Base-by-base conservation (phyloP, 2,888 invertebrate species). In the Calliopum simillimum region DNA sequence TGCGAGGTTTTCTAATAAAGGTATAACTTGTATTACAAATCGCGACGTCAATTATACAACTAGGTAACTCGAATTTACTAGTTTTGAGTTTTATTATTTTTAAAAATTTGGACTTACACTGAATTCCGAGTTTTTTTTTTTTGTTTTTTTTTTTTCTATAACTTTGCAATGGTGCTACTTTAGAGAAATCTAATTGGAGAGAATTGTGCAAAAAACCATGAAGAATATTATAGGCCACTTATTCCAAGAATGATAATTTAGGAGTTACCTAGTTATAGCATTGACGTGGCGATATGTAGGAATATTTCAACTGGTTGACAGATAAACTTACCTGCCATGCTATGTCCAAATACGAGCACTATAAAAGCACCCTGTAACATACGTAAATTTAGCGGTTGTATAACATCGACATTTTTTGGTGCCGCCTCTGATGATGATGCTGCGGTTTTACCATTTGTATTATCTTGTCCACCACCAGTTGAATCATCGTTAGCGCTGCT, bases 361-460 rank as follows among this genome's bases (percentile, higher is more conserved):
- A 92, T 91, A 82, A 93, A 93, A 5, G 92, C 91, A 4, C 93
- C 93, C 73, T 91, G 91, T 0, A 93, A 82, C 90, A 92, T 93
- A 78, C 90, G 89, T 69, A 93, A 85, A 63, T 90, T 92, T 14
- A 93, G 89, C 0, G 93, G 91, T 75, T 91, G 88, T 65, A 91
- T 86, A 69, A 81, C 76, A 65, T 69, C 78, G 77, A 23, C 68
- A 64, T 49, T 71, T 74, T 47, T 75, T 68, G 65, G 73, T 72
- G 56, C 56, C 12, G 49, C 49, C 76, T 68, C 71, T 77, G 78
- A 33, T 65, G 69, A 25, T 47, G 64, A 61, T 21, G 75, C 71
- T 53, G 76, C 51, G 47, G 58, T 56, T 70, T 77, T 69, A 65
- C 73, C 71, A 49, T 65, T 71, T 8, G 33, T 8, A 1, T 68